phyloP scores from a whole-genome alignment of 2,797 vertebrate species.

The Crotalus adamanteus region DNA sequence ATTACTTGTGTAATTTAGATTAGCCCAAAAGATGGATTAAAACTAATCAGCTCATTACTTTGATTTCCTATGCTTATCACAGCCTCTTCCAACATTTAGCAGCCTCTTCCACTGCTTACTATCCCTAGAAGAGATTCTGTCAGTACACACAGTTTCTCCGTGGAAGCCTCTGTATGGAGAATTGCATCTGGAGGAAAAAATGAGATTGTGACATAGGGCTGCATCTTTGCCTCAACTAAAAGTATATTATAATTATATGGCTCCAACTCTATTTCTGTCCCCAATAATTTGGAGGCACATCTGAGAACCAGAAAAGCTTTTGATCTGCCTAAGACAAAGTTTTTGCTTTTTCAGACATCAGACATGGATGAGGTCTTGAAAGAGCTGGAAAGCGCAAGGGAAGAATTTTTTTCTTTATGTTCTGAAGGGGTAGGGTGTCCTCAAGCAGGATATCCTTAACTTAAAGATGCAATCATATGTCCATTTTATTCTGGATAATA shows the following conservation, averaged over 20 bases:
- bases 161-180: not conserved
- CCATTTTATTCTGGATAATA: not conserved
- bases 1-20: constrained; percentile 8
- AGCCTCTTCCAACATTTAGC: not conserved
- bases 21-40: constrained; percentile 25
- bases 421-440: not conserved
- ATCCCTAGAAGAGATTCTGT: not conserved
- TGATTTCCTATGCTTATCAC: not conserved
- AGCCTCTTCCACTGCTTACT: not conserved
- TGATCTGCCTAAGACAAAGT: not conserved
- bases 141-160: not conserved
- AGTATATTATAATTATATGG: not conserved
- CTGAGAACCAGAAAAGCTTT: not conserved
- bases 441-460: not conserved
- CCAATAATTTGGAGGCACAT: not conserved
- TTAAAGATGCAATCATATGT: not conserved
- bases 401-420: not conserved
- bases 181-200: not conserved
- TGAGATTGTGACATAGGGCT: not conserved
- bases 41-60: constrained; percentile 14
- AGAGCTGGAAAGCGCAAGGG: not conserved
- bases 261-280: not conserved
- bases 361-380: not conserved
- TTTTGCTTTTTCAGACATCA: not conserved
- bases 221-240: not conserved